These are phyloP conservation scores for Amblyjoppa proteus DNA, from an alignment of 2,888 invertebrate genomes.

Conservation along the genomic window DNA sequence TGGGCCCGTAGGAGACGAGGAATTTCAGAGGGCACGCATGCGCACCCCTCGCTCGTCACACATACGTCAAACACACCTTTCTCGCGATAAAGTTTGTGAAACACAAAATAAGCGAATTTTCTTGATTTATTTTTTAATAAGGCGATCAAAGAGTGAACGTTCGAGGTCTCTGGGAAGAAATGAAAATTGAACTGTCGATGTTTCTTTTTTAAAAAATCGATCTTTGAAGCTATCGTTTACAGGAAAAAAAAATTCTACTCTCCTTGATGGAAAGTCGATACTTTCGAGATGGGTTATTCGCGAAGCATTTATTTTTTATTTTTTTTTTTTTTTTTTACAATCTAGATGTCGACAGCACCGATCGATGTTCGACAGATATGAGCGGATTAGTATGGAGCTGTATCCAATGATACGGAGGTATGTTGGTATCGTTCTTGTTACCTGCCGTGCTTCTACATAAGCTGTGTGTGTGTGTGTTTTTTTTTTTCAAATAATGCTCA, in stretches of 20 bases:
- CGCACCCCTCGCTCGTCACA: not conserved
- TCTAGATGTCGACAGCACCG: slow-evolving; percentile 6
- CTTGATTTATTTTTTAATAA: not conserved
- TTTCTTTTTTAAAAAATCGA: not conserved
- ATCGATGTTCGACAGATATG: slow-evolving; percentile 40
- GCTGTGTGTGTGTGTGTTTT: not conserved
- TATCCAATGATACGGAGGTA: too few relatives aligned
- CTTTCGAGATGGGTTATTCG: slow-evolving; percentile 3
- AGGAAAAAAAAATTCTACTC: slow-evolving; percentile 15
- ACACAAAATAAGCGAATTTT: not conserved
- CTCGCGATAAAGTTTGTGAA: not conserved
- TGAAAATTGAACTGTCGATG: not conserved
- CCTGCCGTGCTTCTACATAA: not conserved
- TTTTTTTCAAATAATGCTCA: slow-evolving; percentile 49
- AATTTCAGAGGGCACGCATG: not conserved
- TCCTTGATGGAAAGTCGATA: not conserved
- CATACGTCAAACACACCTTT: not conserved
- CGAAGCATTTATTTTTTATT: slow-evolving; percentile 20
- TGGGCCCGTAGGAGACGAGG: not conserved
- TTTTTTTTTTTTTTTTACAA: slow-evolving; percentile 16
- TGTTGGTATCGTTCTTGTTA: slow-evolving; percentile 24
- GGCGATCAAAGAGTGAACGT: not conserved
- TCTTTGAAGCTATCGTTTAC: not conserved
- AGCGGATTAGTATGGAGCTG: slow-evolving; percentile 16
- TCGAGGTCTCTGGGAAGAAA: not conserved